Evolutionary conservation across 2,888 invertebrate species (phyloP).

Genomic region (Cylindroiulus punctatus): DNA sequence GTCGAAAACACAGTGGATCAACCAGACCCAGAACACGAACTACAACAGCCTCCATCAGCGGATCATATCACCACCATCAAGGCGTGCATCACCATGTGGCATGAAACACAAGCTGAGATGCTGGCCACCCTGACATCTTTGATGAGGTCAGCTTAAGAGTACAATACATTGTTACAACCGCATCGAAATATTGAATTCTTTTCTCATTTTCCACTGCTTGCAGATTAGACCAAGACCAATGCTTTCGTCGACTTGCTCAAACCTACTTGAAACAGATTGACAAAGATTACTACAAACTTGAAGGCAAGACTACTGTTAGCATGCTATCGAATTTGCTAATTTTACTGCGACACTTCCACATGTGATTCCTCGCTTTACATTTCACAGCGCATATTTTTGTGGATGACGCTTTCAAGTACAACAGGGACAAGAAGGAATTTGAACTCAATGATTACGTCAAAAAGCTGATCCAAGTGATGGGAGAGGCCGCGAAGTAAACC

Average conservation of each 20-base stretch:
- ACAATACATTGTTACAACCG: no score
- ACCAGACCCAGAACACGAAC: not conserved
- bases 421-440: not conserved
- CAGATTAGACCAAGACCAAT: conserved; percentile 89
- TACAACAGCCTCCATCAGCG: not conserved
- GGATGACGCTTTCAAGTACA: conserved; percentile 80
- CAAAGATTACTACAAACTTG: conserved; percentile 88
- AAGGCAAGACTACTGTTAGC: conserved; percentile 71
- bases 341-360: no score
- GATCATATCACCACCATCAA: conserved; percentile 71
- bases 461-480: conserved; percentile 76
- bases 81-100: conserved; percentile 95
- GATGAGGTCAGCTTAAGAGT: conserved; percentile 66
- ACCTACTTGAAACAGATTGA: conserved; percentile 82
- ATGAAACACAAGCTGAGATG: conserved; percentile 91
- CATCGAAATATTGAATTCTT: no score
- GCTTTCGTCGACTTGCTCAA: conserved; percentile 82
- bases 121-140: conserved; percentile 89
- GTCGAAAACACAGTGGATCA: no score
- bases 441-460: conserved; percentile 79
- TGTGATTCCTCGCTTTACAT: conserved; percentile 59
- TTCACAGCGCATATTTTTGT: conserved; percentile 80
- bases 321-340: no score
- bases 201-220: not conserved
- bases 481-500: conserved; percentile 75